Evolutionary conservation across 2,888 invertebrate genomes (phyloP), one percentile per base, ranked within the genome.

Genomic region (Yponomeuta sedellus): DNA sequence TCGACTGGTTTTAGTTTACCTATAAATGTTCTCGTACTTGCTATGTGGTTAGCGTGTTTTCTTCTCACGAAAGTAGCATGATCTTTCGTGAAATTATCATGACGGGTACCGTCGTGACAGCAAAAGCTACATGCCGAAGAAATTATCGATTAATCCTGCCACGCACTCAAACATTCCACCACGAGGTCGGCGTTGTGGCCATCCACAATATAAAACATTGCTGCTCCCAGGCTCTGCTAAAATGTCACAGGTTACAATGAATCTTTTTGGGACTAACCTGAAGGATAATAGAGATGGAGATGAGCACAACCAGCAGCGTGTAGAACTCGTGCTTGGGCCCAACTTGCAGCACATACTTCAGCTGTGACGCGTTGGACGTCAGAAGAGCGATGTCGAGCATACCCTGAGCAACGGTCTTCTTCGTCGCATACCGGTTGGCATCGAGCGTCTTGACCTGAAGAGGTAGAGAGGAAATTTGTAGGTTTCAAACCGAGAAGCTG

Each of bases 361-460:
- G 88, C 80, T 97, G 97, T 0, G 96, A 96, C 4, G 97, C 97
- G 79, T 97, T 97, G 0, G 97, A 97, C 1, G 97, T 97, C 65
- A 97, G 90, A 70, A 97, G 86, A 0, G 97, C 97, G 67, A 97
- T 96, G 81, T 97, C 97, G 73, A 97, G 92, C 94, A 97, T 95
- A 5, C 97, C 97, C 91, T 97, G 97, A 0, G 97, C 97, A 67
- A 97, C 96, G 0, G 97, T 97, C 86, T 97, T 97, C 85, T 97
- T 97, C 11, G 97, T 97, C 25, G 97, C 97, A 93, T 97, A 97
- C 71, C 95, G 93, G 85, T 97, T 97, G 4, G 96, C 95, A 78
- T 97, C 96, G 81, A 97, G 87, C 0, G 94, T 92, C 83, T 96
- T 96, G 74, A 93, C 80, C 95, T 95, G 83, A 61, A 12, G 25